phyloP scores from a whole-genome alignment of 1,140 invertebrate genomes.

The Artemia franciscana region DNA sequence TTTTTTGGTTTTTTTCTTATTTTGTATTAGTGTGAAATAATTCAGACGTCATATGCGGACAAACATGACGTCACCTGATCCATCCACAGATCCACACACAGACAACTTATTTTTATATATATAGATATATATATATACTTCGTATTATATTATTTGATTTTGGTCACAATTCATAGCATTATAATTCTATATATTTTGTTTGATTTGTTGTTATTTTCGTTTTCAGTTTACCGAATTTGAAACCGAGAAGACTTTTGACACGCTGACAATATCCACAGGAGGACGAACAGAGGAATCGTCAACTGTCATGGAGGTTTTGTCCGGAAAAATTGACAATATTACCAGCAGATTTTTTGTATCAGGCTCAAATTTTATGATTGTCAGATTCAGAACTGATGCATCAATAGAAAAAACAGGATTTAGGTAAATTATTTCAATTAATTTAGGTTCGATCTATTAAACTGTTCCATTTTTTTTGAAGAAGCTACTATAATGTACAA shows the following conservation, averaged over 20 bases:
- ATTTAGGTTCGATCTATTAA: no score
- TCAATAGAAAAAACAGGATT: constrained; percentile 85
- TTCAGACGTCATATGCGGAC: no score
- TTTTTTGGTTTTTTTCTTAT: no score
- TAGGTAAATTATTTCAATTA: constrained; percentile 29
- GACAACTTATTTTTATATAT: no score
- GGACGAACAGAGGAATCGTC: constrained; percentile 83
- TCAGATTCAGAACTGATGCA: constrained; percentile 82
- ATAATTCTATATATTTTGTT: neutral
- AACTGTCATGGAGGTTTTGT: constrained; percentile 67
- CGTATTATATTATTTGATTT: constrained; percentile 1
- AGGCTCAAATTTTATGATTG: constrained; percentile 91
- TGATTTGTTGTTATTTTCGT: no score
- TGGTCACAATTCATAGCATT: neutral
- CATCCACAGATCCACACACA: no score
- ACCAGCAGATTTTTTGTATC: constrained; percentile 65
- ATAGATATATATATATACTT: no score
- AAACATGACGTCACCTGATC: no score
- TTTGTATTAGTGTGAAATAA: no score
- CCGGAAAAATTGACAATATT: constrained; percentile 53
- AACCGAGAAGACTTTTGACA: constrained; percentile 85
- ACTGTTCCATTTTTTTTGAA: no score
- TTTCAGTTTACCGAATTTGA: constrained; percentile 84
- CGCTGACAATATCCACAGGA: constrained; percentile 80
- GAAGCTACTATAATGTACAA: no score